Evolutionary conservation across 1,140 invertebrate species (phyloP).

Genomic region (Popillia japonica): DNA sequence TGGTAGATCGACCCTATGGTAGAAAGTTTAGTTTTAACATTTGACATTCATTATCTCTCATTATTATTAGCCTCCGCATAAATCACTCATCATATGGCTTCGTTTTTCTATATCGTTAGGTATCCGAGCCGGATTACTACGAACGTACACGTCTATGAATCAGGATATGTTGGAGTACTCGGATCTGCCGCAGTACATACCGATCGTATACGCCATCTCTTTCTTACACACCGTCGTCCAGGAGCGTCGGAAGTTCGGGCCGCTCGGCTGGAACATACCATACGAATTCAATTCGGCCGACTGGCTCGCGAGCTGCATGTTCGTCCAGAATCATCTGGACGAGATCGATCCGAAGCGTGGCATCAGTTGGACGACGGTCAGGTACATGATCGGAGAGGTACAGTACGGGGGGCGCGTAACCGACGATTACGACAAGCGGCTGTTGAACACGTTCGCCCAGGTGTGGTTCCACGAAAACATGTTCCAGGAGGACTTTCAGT

Average conservation of each 20-base stretch:
- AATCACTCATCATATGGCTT: neutral
- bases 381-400: constrained; percentile 89
- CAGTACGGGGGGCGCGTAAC: constrained; percentile 89
- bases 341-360: constrained; percentile 81
- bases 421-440: constrained; percentile 84
- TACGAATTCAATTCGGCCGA: constrained; percentile 94
- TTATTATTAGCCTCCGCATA: too few species aligned
- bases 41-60: too few species aligned
- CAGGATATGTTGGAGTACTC: constrained; percentile 89
- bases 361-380: constrained; percentile 84
- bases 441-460: constrained; percentile 79
- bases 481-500: constrained; percentile 74
- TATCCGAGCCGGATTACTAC: constrained; percentile 72
- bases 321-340: constrained; percentile 92
- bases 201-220: constrained; percentile 85
- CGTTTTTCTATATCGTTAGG: constrained; percentile 49
- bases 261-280: constrained; percentile 92
- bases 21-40: too few species aligned
- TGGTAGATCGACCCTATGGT: too few species aligned
- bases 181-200: constrained; percentile 82
- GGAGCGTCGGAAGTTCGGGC: constrained; percentile 89
- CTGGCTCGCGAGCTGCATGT: constrained; percentile 89
- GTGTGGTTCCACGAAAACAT: constrained; percentile 76
- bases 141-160: constrained; percentile 84
- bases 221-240: constrained; percentile 89